These are phyloP conservation scores for Ivindomyrus marchei DNA, from an alignment of 2,113 vertebrate genomes.

Conservation along the genomic window DNA sequence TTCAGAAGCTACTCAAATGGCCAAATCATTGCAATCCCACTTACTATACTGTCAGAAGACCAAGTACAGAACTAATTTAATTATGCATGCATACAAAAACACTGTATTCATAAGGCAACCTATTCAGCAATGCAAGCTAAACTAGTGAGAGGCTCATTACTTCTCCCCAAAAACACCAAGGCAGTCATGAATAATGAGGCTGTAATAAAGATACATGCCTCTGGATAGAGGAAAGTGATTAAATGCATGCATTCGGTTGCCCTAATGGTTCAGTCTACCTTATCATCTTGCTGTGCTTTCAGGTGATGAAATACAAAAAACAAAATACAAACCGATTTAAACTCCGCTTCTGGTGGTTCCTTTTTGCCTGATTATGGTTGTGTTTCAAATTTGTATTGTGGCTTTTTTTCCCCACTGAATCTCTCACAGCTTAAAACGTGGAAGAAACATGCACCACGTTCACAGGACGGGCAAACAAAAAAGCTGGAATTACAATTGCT, in stretches of 20 bases:
- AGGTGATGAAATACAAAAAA: neutral
- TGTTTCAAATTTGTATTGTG: neutral
- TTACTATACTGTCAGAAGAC: neutral
- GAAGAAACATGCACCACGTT: neutral
- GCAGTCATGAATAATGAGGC: conserved; percentile 61
- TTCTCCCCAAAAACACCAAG: conserved; percentile 22
- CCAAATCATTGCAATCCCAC: neutral
- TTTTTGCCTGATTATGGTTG: neutral
- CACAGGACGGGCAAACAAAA: neutral
- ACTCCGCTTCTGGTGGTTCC: neutral
- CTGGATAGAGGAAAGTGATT: conserved; percentile 43
- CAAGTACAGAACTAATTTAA: neutral
- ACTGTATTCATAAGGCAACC: conserved; percentile 42
- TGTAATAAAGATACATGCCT: conserved; percentile 58
- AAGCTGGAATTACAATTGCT: neutral
- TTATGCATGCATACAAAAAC: neutral
- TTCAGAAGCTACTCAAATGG: neutral
- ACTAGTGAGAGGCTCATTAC: conserved; percentile 58
- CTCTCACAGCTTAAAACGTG: neutral
- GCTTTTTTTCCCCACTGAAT: neutral
- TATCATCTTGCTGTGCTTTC: neutral
- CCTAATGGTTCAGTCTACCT: conserved; percentile 28
- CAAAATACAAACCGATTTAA: neutral
- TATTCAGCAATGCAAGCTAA: conserved; percentile 39
- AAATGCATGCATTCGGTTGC: conserved; percentile 31